phyloP scores from a whole-genome alignment of 64 coral and sea anemone genomes.

The Montipora cactus region DNA sequence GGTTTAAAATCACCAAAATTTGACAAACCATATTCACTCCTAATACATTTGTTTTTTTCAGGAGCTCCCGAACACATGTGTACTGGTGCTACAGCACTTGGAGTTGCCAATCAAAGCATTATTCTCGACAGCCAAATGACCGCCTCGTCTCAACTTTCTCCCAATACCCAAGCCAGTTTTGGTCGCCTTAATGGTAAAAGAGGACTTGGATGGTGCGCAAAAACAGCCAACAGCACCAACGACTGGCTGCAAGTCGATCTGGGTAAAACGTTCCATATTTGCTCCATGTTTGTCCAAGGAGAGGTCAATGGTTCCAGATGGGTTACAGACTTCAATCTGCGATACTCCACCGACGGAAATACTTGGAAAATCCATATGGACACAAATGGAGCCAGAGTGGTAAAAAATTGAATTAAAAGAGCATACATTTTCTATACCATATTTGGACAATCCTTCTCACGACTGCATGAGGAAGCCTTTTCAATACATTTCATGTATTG shows the following conservation, averaged over 20 bases:
- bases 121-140: slow-evolving; percentile 34
- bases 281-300: slow-evolving; percentile 32
- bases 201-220: slow-evolving; percentile 22
- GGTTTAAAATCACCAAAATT: too few relatives aligned
- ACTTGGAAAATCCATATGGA: neutral
- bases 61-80: neutral
- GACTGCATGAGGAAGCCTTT: too few relatives aligned
- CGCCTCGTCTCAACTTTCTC: neutral
- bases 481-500: too few relatives aligned
- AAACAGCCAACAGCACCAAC: neutral
- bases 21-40: too few relatives aligned
- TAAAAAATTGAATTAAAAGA: neutral
- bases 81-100: neutral
- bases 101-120: neutral
- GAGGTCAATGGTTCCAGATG: neutral
- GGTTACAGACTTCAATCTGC: slow-evolving; percentile 8
- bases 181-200: slow-evolving; percentile 21
- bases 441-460: too few relatives aligned
- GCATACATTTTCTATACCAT: too few relatives aligned
- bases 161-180: neutral
- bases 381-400: slow-evolving; percentile 19
- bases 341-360: neutral
- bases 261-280: slow-evolving; percentile 9
- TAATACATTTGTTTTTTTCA: neutral
- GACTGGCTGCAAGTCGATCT: slow-evolving; percentile 55